Conservation (phyloP, 2,888 invertebrate species). For the Cremastinae sp. region DNA sequence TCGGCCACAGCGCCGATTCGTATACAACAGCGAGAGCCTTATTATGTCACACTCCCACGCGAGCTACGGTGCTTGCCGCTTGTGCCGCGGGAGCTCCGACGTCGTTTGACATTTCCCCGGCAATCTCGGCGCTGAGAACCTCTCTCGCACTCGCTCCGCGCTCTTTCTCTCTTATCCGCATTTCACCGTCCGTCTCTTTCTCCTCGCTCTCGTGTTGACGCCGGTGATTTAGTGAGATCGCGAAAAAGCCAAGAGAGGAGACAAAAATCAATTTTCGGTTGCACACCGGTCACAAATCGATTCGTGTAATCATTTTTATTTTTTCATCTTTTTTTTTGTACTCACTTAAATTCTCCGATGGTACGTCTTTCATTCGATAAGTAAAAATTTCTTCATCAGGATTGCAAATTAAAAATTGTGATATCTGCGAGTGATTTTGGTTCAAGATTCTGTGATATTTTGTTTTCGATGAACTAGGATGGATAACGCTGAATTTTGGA, state of each 20-base stretch:
- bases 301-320: not conserved
- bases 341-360: no score
- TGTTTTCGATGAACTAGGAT: slow-evolving; percentile 26
- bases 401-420: not conserved
- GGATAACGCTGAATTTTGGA: slow-evolving; percentile 29
- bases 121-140: slow-evolving; percentile 51
- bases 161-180: slow-evolving; percentile 25
- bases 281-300: slow-evolving; percentile 18
- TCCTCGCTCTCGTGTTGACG: slow-evolving; percentile 26
- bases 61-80: slow-evolving; percentile 71
- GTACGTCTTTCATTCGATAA: not conserved
- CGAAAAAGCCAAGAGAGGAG: not conserved
- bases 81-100: slow-evolving; percentile 67
- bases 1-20: slow-evolving; percentile 42
- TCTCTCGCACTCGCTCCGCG: slow-evolving; percentile 48
- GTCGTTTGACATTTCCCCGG: slow-evolving; percentile 73
- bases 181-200: slow-evolving; percentile 13
- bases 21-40: slow-evolving; percentile 64
- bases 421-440: slow-evolving; percentile 1
- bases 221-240: slow-evolving; percentile 33
- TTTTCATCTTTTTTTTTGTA: no score
- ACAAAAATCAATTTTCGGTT: slow-evolving; percentile 16
- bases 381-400: not conserved
- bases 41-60: slow-evolving; percentile 79
- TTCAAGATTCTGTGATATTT: slow-evolving; percentile 26